Conservation (phyloP, 2,888 invertebrate species). For the Sylvicola cinctus region DNA sequence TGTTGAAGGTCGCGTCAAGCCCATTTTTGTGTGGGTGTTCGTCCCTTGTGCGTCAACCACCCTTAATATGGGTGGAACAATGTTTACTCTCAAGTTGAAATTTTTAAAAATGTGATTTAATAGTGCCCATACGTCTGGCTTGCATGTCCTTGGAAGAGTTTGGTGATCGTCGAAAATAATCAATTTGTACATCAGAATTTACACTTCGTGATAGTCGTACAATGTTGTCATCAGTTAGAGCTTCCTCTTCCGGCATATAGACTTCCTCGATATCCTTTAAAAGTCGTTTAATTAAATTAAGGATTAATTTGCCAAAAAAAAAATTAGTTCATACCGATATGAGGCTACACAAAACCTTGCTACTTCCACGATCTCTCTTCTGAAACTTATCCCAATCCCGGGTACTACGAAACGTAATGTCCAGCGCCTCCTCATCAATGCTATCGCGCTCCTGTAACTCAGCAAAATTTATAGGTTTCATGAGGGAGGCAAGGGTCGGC, state of each 20-base stretch:
- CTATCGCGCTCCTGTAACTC: not conserved
- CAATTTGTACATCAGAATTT: too few species aligned
- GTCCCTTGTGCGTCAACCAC: too few species aligned
- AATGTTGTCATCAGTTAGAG: conserved; percentile 1
- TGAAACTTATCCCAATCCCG: too few species aligned
- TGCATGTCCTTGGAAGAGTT: too few species aligned
- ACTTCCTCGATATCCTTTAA: conserved; percentile 2
- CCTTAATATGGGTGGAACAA: too few species aligned
- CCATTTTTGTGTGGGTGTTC: too few species aligned
- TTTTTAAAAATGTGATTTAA: too few species aligned
- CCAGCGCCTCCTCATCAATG: not conserved
- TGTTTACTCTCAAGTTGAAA: too few species aligned
- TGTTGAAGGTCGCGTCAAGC: too few species aligned
- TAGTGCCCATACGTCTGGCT: too few species aligned
- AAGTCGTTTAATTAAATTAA: not conserved
- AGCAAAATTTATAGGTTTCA: not conserved
- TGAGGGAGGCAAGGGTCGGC: not conserved
- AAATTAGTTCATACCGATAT: not conserved
- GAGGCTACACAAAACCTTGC: conserved; percentile 2
- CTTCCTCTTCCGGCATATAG: conserved; percentile 2
- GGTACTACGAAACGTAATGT: conserved; percentile 1
- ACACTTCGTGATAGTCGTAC: not conserved
- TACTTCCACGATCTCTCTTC: conserved; percentile 2
- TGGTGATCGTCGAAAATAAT: too few species aligned
- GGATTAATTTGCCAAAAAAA: not conserved